Conservation (phyloP, 2,888 invertebrate species). For the Drosophila gaucha region DNA sequence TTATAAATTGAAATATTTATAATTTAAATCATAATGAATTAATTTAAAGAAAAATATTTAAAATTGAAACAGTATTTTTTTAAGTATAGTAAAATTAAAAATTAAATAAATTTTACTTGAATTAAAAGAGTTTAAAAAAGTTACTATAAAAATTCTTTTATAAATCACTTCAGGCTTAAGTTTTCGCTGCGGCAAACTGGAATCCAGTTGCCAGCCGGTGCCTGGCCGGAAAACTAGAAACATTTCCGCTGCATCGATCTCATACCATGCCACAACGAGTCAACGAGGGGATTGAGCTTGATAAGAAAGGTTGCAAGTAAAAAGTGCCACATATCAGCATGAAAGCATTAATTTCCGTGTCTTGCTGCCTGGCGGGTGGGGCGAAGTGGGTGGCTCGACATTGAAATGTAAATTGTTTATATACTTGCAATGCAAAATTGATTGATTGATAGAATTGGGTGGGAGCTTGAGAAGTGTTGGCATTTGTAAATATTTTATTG, state of each 20-base stretch:
- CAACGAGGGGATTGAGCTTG: slow-evolving; percentile 22
- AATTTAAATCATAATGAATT: too few relatives aligned
- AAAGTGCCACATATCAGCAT: slow-evolving; percentile 45
- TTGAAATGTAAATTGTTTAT: slow-evolving; percentile 49
- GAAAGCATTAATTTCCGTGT: slow-evolving; percentile 59
- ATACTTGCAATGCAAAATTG: slow-evolving; percentile 32
- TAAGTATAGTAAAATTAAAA: too few relatives aligned
- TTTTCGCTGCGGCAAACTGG: slow-evolving; percentile 34
- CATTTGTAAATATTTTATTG: slow-evolving; percentile 71
- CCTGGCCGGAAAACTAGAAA: slow-evolving; percentile 20
- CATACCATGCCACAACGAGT: slow-evolving; percentile 10
- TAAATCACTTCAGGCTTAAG: slow-evolving; percentile 57
- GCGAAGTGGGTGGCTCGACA: slow-evolving; percentile 49
- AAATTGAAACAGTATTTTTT: too few relatives aligned
- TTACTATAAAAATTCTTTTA: slow-evolving; percentile 9
- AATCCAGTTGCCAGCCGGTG: slow-evolving; percentile 1
- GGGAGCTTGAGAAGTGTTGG: slow-evolving; percentile 49
- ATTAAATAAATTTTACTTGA: not conserved
- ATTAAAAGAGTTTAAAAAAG: too few relatives aligned
- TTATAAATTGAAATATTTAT: too few relatives aligned
- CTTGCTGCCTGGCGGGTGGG: slow-evolving; percentile 1
- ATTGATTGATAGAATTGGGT: slow-evolving; percentile 69
- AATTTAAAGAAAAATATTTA: too few relatives aligned
- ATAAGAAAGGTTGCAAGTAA: slow-evolving; percentile 44
- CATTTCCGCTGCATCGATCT: slow-evolving; percentile 63